Conservation (phyloP, 1,140 invertebrate species). For the Cotesia vestalis region DNA sequence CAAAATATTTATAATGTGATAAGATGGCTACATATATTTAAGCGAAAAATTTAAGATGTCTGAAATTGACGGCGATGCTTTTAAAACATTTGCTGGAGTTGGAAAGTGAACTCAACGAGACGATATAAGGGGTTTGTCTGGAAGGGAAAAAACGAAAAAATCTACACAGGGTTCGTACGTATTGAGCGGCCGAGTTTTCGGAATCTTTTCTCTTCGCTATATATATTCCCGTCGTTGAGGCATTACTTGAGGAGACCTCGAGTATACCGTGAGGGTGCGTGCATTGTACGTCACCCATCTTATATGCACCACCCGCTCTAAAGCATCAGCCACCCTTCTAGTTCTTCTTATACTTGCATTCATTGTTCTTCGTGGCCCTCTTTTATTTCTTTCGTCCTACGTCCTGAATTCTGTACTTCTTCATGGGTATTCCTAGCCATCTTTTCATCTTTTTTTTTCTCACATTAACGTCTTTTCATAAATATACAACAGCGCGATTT, state of each 20-base stretch:
- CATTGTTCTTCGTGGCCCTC: slow-evolving; percentile 50
- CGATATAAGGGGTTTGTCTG: slow-evolving; percentile 31
- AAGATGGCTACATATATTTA: not conserved
- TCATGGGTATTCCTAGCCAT: slow-evolving; percentile 1
- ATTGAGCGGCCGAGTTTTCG: slow-evolving; percentile 57
- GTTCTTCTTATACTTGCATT: slow-evolving; percentile 55
- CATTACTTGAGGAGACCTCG: slow-evolving; percentile 56
- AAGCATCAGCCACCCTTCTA: slow-evolving; percentile 34
- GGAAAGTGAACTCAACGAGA: slow-evolving; percentile 23
- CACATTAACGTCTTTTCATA: slow-evolving; percentile 12
- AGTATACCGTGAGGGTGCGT: slow-evolving; percentile 54
- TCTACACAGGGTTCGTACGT: slow-evolving; percentile 36
- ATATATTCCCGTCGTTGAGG: slow-evolving; percentile 42
- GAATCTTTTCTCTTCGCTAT: slow-evolving; percentile 49
- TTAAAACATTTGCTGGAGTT: slow-evolving; percentile 35
- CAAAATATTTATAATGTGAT: not conserved
- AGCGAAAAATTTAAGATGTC: slow-evolving; percentile 21
- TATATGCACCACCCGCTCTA: slow-evolving; percentile 57
- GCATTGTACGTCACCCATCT: slow-evolving; percentile 58
- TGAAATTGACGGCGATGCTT: slow-evolving; percentile 34
- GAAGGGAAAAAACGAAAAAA: slow-evolving; percentile 26
- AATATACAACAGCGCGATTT: slow-evolving; percentile 12
- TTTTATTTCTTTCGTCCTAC: slow-evolving; percentile 29
- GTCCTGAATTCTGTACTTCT: slow-evolving; percentile 27
- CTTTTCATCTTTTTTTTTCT: slow-evolving; percentile 18